Conservation (phyloP, 1,140 invertebrate genomes). For the Aphaenogaster rudis region DNA sequence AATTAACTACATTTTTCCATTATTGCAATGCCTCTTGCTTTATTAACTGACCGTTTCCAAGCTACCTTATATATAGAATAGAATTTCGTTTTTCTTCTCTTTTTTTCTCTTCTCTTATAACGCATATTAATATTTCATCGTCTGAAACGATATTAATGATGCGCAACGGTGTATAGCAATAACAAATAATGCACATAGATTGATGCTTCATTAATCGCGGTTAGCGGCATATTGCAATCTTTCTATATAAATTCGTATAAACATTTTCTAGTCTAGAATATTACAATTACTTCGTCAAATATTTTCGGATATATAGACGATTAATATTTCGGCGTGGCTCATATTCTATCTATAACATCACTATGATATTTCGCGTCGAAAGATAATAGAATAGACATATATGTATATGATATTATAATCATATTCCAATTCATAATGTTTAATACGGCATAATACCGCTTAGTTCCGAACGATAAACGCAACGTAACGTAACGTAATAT, state of each 20-base stretch:
- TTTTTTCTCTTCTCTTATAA: background rate
- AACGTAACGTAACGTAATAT: conserved; percentile 40
- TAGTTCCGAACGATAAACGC: conserved; percentile 24
- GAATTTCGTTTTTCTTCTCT: background rate
- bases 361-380: background rate
- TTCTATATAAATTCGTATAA: background rate
- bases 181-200: conserved; percentile 12
- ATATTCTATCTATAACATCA: conserved; percentile 2
- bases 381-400: conserved; percentile 22
- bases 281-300: conserved; percentile 21
- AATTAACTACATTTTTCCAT: background rate
- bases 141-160: conserved; percentile 18
- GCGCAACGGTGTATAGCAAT: background rate
- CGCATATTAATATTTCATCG: conserved; percentile 28
- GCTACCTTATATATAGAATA: background rate
- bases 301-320: conserved; percentile 5
- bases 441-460: conserved; percentile 46
- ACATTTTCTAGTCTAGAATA: background rate
- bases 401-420: conserved; percentile 10
- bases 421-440: conserved; percentile 40
- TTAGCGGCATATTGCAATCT: background rate
- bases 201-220: conserved; percentile 13
- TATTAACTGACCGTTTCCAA: conserved; percentile 23
- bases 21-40: background rate
- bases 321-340: conserved; percentile 18